Percentiles rank a stretch among this genome's conserved stretches.
Conservation (phyloP, 2,888 invertebrate species). For the Carcina quercana region DNA sequence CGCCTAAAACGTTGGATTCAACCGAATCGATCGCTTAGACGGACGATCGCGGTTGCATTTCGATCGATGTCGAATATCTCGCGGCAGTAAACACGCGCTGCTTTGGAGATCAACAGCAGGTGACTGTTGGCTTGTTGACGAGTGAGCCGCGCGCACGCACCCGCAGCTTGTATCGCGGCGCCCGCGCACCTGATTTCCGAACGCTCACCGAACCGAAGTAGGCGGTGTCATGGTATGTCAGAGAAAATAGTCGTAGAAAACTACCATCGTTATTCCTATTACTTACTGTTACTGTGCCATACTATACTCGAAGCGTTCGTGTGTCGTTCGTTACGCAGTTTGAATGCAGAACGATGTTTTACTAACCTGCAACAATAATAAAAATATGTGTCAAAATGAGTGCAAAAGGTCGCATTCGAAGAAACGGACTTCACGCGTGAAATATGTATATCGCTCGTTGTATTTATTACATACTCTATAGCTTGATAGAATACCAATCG, state of each 20-base stretch:
- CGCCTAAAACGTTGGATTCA: conserved; percentile 23
- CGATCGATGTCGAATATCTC: too few species aligned
- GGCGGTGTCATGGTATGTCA: conserved; percentile 50
- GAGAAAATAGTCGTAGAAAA: conserved; percentile 57
- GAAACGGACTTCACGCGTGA: not conserved
- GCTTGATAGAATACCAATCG: too few species aligned
- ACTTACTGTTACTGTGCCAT: conserved; percentile 31
- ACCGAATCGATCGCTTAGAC: conserved; percentile 32
- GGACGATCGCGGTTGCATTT: conserved; percentile 25
- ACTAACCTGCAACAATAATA: conserved; percentile 46
- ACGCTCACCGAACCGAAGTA: conserved; percentile 36
- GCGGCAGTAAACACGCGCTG: conserved; percentile 31
- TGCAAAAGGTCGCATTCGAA: too few species aligned
- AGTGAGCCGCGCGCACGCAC: not conserved
- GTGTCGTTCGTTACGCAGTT: conserved; percentile 41
- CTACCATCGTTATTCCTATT: conserved; percentile 45
- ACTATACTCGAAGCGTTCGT: conserved; percentile 30
- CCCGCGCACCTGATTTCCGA: conserved; percentile 1
- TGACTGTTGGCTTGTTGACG: conserved; percentile 33
- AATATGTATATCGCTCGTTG: too few species aligned
- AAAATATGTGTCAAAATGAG: conserved; percentile 27
- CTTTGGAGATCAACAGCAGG: conserved; percentile 47
- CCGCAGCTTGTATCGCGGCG: not conserved
- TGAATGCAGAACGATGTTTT: conserved; percentile 34
- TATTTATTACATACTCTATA: too few species aligned